Evolutionary conservation across 2,888 invertebrate genomes (phyloP), one percentile per base, ranked within the genome.

Genomic region (Drosophila lutescens): DNA sequence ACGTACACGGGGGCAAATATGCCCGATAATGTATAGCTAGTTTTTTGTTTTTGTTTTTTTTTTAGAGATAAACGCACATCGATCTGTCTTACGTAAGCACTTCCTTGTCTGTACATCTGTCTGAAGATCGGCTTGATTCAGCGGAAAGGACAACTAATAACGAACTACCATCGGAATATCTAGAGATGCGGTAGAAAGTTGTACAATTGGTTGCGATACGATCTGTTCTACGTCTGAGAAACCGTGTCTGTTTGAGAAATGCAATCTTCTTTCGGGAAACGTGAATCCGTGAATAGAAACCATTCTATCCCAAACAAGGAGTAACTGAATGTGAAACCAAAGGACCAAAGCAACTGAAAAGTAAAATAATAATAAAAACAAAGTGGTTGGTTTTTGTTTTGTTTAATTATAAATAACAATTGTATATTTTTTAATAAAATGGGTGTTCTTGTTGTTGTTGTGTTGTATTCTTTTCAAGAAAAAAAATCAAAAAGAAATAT

Each of bases 381-480:
- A 89, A 74, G 58, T 36, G 70, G 59, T 76, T 74, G 66, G 53
- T 71, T 76, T 76, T 80, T 78, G 80, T 79, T 90, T 91, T 90
- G 70, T 66, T 90, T 90, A 90, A 91, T 91, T 90, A 90, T 89
- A 91, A 90, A 90, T 90, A 90, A 90, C 90, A 91, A 90, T 90
- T 91, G 84, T 90, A 90, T 90, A 91, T 91, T 90, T 90, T 77
- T 89, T 77, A 80, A 90, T 91, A 86, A 90, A 90, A 89, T 78
- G 86, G 81, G 73, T 84, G 57, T 74, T 78, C 43, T 60, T 76
- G 71, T 62, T 63, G 41, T 76, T 58, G 66, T 76, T 81, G 66
- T 72, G 74, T 71, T 74, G 74, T 63, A 65, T 84, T 79, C 63
- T 74, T 73, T 81, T 72, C 71, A 68, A 69, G 76, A 73, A 61